These are phyloP conservation scores for Orchestia grillus DNA, from an alignment of 1,140 invertebrate species.

Conservation along the genomic window DNA sequence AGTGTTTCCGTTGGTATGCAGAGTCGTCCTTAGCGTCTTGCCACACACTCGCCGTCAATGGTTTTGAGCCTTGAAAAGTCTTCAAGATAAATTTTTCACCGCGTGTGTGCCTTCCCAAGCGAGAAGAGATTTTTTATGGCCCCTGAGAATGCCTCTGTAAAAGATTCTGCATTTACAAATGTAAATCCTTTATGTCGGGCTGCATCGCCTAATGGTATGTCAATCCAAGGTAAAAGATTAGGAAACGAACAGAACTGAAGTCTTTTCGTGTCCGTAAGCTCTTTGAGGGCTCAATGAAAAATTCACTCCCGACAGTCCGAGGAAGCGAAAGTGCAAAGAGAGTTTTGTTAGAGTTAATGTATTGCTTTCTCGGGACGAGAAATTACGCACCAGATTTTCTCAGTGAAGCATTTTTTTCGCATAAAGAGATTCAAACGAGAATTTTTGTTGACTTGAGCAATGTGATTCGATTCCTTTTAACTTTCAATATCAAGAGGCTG, in stretches of 20 bases:
- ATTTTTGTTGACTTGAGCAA: background rate
- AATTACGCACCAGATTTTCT: background rate
- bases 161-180: background rate
- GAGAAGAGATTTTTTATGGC: background rate
- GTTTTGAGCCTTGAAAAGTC: too few species aligned
- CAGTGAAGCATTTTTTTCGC: background rate
- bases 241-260: background rate
- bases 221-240: background rate
- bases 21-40: too few species aligned
- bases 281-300: background rate
- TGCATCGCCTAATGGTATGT: background rate
- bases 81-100: too few species aligned
- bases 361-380: background rate
- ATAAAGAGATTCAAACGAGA: background rate
- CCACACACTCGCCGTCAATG: too few species aligned
- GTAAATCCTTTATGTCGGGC: background rate
- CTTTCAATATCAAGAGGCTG: too few species aligned
- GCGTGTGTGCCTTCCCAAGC: too few species aligned
- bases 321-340: background rate
- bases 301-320: background rate
- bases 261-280: background rate
- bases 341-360: background rate
- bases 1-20: too few species aligned
- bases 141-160: background rate
- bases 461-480: too few species aligned